Percentiles rank a stretch among this genome's conserved stretches.
These are phyloP conservation scores for Drosophila watanabei DNA, from an alignment of 1,140 invertebrate species.

Conservation along the genomic window DNA sequence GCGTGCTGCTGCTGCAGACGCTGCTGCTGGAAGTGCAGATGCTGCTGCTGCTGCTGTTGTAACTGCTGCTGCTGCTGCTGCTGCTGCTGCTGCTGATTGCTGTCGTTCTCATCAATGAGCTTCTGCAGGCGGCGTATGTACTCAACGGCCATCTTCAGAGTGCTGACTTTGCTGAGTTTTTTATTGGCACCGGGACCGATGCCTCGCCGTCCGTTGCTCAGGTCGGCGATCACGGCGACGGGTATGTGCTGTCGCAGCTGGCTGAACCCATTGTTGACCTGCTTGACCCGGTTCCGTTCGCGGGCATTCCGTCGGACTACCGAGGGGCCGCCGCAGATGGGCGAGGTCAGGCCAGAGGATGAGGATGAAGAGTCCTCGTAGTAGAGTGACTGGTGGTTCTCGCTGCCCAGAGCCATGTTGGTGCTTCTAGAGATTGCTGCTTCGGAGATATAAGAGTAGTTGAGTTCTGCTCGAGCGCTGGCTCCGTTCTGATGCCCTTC, in stretches of 20 bases:
- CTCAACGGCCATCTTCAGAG: constrained; percentile 96
- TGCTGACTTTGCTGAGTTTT: constrained; percentile 98
- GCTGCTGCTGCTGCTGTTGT: constrained; percentile 56
- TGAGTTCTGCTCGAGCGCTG: constrained; percentile 56
- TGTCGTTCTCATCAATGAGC: constrained; percentile 87
- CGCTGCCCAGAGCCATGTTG: constrained; percentile 47
- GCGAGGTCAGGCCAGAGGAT: neutral
- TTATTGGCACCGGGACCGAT: constrained; percentile 89
- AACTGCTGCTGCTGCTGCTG: constrained; percentile 13
- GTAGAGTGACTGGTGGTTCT: constrained; percentile 41
- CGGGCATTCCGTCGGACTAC: constrained; percentile 96
- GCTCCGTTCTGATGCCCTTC: constrained; percentile 83
- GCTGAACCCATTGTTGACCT: constrained; percentile 97
- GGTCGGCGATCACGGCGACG: constrained; percentile 90
- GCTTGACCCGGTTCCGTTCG: constrained; percentile 97
- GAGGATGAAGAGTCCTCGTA: constrained; percentile 30
- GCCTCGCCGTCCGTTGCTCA: constrained; percentile 88
- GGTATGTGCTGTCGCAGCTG: constrained; percentile 95
- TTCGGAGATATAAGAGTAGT: neutral
- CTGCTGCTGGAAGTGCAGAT: constrained; percentile 58
- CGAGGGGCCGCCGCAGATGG: constrained; percentile 83
- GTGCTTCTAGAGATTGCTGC: neutral
- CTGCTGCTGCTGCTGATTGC: constrained; percentile 34
- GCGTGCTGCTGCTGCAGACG: constrained; percentile 52
- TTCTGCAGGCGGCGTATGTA: constrained; percentile 96